Evolutionary conservation across 2,888 invertebrate genomes (phyloP).

Genomic region (Blastobasis adustella): DNA sequence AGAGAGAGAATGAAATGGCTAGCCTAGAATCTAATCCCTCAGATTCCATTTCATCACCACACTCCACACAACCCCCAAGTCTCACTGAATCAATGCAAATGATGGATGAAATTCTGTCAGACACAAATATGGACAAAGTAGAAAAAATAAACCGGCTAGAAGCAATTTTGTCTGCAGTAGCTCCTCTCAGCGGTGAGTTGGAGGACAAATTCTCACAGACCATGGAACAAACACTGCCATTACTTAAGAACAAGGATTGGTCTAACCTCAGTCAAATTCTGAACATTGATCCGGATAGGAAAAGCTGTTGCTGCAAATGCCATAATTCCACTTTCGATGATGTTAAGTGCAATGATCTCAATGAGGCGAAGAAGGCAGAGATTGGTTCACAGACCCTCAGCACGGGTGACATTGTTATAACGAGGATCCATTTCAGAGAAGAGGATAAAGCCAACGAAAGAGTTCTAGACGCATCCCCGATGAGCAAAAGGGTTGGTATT

Average conservation of each 20-base stretch:
- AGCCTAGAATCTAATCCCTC: slow-evolving; percentile 88
- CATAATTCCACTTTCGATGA: slow-evolving; percentile 62
- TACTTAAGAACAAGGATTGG: slow-evolving; percentile 72
- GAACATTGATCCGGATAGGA: slow-evolving; percentile 57
- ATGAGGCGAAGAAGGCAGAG: slow-evolving; percentile 64
- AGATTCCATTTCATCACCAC: slow-evolving; percentile 83
- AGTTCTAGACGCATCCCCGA: slow-evolving; percentile 60
- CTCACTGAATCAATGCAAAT: slow-evolving; percentile 93
- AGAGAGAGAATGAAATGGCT: slow-evolving; percentile 84
- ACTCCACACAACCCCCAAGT: slow-evolving; percentile 86
- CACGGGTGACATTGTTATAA: slow-evolving; percentile 94
- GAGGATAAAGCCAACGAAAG: slow-evolving; percentile 66
- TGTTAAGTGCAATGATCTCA: slow-evolving; percentile 60
- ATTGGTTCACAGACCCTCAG: slow-evolving; percentile 89
- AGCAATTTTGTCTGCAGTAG: slow-evolving; percentile 87
- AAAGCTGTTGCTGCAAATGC: slow-evolving; percentile 74
- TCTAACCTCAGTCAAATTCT: slow-evolving; percentile 68
- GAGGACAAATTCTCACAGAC: slow-evolving; percentile 69
- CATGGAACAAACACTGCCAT: slow-evolving; percentile 68
- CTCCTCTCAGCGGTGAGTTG: slow-evolving; percentile 78
- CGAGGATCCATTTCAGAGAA: slow-evolving; percentile 80
- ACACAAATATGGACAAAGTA: slow-evolving; percentile 87
- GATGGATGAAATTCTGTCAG: slow-evolving; percentile 88
- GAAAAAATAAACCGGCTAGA: slow-evolving; percentile 91
- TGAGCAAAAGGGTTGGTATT: slow-evolving; percentile 55